Base-by-base conservation (phyloP, 2,113 vertebrate genomes). In the Bostrychus sinensis region DNA sequence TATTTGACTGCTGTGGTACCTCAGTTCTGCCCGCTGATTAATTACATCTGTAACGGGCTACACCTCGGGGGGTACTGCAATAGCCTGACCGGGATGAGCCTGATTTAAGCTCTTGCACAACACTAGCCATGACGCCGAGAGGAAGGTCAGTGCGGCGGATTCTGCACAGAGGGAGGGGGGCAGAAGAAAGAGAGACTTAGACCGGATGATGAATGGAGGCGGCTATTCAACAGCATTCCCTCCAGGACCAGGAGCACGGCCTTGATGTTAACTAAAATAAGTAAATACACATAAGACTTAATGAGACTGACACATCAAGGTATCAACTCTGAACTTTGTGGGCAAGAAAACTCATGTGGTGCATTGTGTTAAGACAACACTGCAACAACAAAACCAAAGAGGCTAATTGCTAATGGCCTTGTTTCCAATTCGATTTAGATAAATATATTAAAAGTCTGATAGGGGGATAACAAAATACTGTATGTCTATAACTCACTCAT, bases 51-150 rank as follows among this genome's bases (percentile, higher is more conserved):
- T 77, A 80, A 82, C 69, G 68, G 71, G 66, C 66, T 46, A 22
- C 70, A 64, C 81, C 75, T 74, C 46, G 5, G 70, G 79, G 79
- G 68, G 45, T 36, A 23, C 58, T 71, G 34, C 62, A 80, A 68
- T 68, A 70, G 72, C 68, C 75, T 74, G 62, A 55, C 64, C 46
- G 64, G 79, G 73, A 82, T 79, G 72, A 74, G 75, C 78, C 88
- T 70, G 70, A 86, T 82, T 82, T 82, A 77, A 87, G 77, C 83
- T 81, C 72, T 70, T 54, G 66, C 74, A 81, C 70, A 28, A 84
- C 82, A 79, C 85, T 77, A 75, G 67, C 80, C 74, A 79, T 38
- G 43, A 80, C 77, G 77, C 80, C 72, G 78, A 62, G 57, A 66
- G 78, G 66, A 82, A 86, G 85, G 89, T 89, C 87, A 87, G 34